Percentiles rank a stretch among this genome's conserved stretches.
These are phyloP conservation scores for Metellina segmentata DNA, from an alignment of 2,888 invertebrate genomes.

Conservation along the genomic window DNA sequence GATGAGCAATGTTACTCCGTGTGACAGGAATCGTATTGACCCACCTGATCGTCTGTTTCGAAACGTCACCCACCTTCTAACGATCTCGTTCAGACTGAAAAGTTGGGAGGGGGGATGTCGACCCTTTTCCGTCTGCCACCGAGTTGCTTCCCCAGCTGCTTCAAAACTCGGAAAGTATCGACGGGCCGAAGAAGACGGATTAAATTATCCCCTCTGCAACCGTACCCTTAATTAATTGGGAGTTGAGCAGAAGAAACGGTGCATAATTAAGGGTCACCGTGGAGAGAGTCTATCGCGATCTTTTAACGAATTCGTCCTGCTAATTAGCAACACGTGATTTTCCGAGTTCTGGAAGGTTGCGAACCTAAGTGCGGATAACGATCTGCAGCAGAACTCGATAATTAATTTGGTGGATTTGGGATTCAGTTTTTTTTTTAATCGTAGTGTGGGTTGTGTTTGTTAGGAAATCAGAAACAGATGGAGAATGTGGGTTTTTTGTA, in stretches of 20 bases:
- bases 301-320: constrained; percentile 42
- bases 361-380: constrained; percentile 3
- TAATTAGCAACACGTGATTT: constrained; percentile 49
- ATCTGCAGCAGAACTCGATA: constrained; percentile 13
- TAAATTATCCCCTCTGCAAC: constrained; percentile 13
- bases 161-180: not conserved
- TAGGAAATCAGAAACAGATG: too few relatives aligned
- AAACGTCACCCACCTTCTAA: too few relatives aligned
- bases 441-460: too few relatives aligned
- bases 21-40: too few relatives aligned
- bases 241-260: constrained; percentile 22
- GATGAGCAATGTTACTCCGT: too few relatives aligned
- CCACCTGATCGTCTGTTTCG: too few relatives aligned
- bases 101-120: too few relatives aligned
- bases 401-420: constrained; percentile 30
- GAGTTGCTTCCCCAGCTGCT: too few relatives aligned
- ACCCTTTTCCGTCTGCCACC: too few relatives aligned
- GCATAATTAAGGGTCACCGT: constrained; percentile 42
- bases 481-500: too few relatives aligned
- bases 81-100: too few relatives aligned
- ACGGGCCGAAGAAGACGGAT: constrained; percentile 8
- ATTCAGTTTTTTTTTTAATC: not conserved
- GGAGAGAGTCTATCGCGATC: not conserved
- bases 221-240: constrained; percentile 42
- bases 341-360: not conserved